Evolutionary conservation across 35 echinoderm and acorn worm genomes (phyloP), one percentile per base, ranked within the genome.

Genomic region (Diadema setosum): DNA sequence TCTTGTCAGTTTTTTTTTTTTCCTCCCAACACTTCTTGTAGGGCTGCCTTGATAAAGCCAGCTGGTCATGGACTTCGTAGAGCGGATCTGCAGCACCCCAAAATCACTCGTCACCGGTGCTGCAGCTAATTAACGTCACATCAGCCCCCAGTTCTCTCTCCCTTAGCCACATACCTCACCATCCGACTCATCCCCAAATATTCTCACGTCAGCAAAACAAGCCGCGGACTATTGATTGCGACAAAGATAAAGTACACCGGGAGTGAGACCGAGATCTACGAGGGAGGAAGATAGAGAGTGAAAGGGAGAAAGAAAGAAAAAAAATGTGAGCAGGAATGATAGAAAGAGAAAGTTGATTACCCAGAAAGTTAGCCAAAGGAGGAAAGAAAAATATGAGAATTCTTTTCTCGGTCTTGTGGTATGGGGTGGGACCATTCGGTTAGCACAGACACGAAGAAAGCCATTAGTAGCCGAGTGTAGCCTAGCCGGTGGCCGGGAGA

Each of bases 151-250:
- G 37, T 26, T 67, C 63, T 67, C 63, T 67, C 37, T 67, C 63
- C 37, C 63, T 67, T 34, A 67, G 30, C 63, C 63, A 32, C 63
- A 67, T 67, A 67, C 63, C 63, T 67, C 63, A 29, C 27, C 63
- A 67, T 67, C 63, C 37, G 37, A 78, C 35, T 78, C 73, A 44
- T 39, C 73, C 73, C 73, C 73, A 78, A 78, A 78, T 78, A 78
- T 44, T 78, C 73, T 78, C 73, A 78, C 73, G 73, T 78, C 73
- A 78, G 73, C 73, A 78, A 78, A 78, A 78, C 40, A 78, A 78
- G 73, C 73, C 33, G 63, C 63, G 63, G 63, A 67, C 63, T 67
- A 67, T 67, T 67, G 63, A 67, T 67, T 67, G 63, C 63, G 63
- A 67, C 63, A 67, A 67, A 67, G 30, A 67, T 32, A 67, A 67